A percentile compares a stretch with the other conserved stretches of the same genome.
These are phyloP conservation scores for Keiferia lycopersicella DNA, from an alignment of 2,888 invertebrate species.

Conservation along the genomic window DNA sequence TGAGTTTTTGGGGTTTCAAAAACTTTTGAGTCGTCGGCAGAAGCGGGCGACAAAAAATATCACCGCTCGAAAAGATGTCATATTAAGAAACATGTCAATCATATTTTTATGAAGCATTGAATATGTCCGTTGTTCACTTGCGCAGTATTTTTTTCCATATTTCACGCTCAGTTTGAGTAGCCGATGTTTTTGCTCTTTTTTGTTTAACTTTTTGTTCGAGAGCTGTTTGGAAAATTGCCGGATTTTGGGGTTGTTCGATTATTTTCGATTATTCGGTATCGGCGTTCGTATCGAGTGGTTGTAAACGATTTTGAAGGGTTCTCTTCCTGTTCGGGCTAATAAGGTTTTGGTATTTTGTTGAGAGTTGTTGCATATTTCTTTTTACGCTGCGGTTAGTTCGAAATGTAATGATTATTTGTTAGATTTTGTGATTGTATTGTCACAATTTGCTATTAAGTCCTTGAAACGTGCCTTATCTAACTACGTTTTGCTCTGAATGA, in stretches of 20 bases:
- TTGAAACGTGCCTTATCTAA: not conserved
- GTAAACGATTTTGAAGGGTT: conserved; percentile 54
- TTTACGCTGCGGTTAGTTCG: conserved; percentile 17
- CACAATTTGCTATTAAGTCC: not conserved
- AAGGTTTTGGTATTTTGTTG: conserved; percentile 42
- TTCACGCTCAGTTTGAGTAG: conserved; percentile 73
- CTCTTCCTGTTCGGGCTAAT: conserved; percentile 59
- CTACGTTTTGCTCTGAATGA: not conserved
- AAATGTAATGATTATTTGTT: not conserved
- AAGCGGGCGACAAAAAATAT: conserved; percentile 76
- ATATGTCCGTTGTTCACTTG: conserved; percentile 73
- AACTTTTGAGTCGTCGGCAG: not conserved
- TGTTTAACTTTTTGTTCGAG: conserved; percentile 55
- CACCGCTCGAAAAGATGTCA: conserved; percentile 79
- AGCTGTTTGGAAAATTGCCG: conserved; percentile 52
- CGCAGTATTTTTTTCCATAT: conserved; percentile 71
- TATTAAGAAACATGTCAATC: conserved; percentile 81
- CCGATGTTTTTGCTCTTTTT: conserved; percentile 56
- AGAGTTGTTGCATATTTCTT: conserved; percentile 35
- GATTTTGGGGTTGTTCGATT: conserved; percentile 52
- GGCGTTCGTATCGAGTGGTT: conserved; percentile 53
- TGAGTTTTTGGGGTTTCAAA: not conserved
- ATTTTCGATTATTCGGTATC: conserved; percentile 48
- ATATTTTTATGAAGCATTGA: conserved; percentile 79
- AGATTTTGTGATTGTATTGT: not conserved